Evolutionary conservation across 92 coral and sea anemone species (phyloP).

Genomic region (Heliopora coerulea): DNA sequence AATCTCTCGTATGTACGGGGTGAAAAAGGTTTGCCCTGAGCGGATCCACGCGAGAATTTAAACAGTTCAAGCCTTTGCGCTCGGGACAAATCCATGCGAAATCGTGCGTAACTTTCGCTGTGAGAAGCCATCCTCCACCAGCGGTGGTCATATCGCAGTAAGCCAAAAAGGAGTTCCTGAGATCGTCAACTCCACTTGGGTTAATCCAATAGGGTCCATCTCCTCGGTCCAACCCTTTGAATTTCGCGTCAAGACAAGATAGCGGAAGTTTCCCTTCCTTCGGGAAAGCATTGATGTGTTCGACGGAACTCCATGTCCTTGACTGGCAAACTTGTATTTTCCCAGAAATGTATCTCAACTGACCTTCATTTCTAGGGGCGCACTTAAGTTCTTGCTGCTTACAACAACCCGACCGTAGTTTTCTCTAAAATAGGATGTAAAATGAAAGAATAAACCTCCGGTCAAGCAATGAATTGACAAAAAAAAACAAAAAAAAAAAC

Average conservation of each 20-base stretch:
- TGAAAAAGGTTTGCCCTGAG: slow-evolving; percentile 52
- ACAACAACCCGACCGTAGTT: slow-evolving; percentile 1
- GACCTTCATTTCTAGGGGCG: slow-evolving; percentile 42
- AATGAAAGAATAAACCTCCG: background rate
- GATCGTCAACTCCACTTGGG: slow-evolving; percentile 45
- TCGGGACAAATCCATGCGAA: slow-evolving; percentile 61
- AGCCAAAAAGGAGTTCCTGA: slow-evolving; percentile 45
- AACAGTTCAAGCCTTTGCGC: slow-evolving; percentile 45
- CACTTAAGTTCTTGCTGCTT: slow-evolving; percentile 19
- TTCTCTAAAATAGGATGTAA: background rate
- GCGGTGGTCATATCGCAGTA: slow-evolving; percentile 58
- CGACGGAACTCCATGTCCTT: slow-evolving; percentile 32
- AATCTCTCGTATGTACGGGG: slow-evolving; percentile 46
- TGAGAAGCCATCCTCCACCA: slow-evolving; percentile 59
- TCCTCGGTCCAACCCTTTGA: slow-evolving; percentile 48
- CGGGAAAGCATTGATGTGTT: slow-evolving; percentile 12
- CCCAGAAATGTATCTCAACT: slow-evolving; percentile 48
- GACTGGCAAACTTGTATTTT: slow-evolving; percentile 44
- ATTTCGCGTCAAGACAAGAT: slow-evolving; percentile 53
- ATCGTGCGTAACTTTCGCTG: slow-evolving; percentile 54
- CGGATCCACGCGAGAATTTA: slow-evolving; percentile 41
- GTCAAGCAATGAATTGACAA: no score
- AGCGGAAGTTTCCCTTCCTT: slow-evolving; percentile 19
- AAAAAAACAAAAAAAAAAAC: no score
- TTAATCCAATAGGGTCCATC: slow-evolving; percentile 57